Conservation (phyloP, 2,113 vertebrate genomes). For the Phycodurus eques region DNA sequence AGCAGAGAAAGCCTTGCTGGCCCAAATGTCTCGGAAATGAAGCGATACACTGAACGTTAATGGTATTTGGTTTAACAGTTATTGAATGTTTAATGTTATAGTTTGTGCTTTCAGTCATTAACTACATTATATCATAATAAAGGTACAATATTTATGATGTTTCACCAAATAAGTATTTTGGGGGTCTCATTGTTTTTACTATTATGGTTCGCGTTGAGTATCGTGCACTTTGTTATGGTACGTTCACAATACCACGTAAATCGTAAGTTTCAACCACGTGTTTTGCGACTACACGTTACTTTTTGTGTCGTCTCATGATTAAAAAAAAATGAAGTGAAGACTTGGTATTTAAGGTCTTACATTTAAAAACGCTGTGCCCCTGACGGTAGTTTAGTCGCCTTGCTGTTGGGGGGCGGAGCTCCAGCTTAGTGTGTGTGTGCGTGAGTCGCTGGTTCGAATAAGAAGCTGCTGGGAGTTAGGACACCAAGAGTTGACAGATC, state of each 20-base stretch:
- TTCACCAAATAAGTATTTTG: no score
- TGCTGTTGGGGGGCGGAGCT: not conserved
- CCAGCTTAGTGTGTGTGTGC: not conserved
- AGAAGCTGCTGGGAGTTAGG: not conserved
- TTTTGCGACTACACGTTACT: not conserved
- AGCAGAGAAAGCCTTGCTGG: not conserved
- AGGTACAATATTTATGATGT: no score
- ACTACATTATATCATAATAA: no score
- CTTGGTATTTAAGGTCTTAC: not conserved
- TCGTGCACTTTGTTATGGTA: not conserved
- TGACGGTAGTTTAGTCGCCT: not conserved
- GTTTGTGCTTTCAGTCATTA: no score
- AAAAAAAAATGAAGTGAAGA: not conserved
- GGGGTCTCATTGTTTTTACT: no score
- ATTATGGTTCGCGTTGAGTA: not conserved
- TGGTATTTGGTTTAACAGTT: not conserved
- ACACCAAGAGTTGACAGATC: not conserved
- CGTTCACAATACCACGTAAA: not conserved
- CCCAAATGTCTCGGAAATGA: no score
- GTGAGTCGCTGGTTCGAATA: no score
- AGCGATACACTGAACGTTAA: not conserved
- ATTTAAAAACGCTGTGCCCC: not conserved
- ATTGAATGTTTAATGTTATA: not conserved
- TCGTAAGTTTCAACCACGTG: not conserved
- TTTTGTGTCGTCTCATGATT: not conserved